Evolutionary conservation across 2,797 vertebrate genomes (phyloP).

Genomic region (Epinephelus malabaricus): DNA sequence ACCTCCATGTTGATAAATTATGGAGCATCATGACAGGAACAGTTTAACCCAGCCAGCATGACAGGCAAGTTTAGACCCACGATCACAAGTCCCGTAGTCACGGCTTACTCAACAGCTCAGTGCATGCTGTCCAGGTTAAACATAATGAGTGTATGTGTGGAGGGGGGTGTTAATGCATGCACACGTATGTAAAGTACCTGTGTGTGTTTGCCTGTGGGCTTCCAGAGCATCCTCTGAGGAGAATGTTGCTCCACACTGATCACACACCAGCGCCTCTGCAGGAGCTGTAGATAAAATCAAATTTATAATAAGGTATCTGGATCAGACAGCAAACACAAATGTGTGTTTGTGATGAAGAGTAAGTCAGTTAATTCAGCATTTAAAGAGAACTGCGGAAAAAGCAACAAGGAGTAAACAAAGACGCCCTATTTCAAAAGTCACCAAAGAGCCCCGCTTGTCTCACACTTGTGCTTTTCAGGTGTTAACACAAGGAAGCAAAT

Average conservation of each 20-base stretch:
- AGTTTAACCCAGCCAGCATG: constrained; percentile 82
- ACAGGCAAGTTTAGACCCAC: constrained; percentile 73
- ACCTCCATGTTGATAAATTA: constrained; percentile 83
- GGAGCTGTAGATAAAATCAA: constrained; percentile 87
- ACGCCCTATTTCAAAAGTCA: constrained; percentile 58
- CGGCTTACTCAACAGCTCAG: constrained; percentile 60
- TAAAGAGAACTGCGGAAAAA: constrained; percentile 30
- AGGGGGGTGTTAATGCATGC: constrained; percentile 17
- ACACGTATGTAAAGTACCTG: constrained; percentile 84
- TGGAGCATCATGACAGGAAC: constrained; percentile 84
- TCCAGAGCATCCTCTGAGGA: constrained; percentile 97
- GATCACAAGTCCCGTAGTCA: constrained; percentile 65
- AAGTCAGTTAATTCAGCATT: constrained; percentile 51
- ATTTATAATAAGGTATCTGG: constrained; percentile 51
- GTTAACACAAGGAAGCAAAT: constrained; percentile 73
- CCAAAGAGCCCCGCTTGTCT: constrained; percentile 59
- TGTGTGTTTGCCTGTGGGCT: constrained; percentile 95
- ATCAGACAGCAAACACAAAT: constrained; percentile 48
- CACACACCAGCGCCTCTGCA: constrained; percentile 95
- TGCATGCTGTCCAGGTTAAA: constrained; percentile 54
- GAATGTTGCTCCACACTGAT: constrained; percentile 98
- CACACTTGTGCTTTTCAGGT: constrained; percentile 74
- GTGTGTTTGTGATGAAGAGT: constrained; percentile 38
- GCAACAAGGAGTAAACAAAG: constrained; percentile 46
- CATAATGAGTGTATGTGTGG: constrained; percentile 25